Conservation (phyloP, 2,113 vertebrate species). For the Eleginops maclovinus region DNA sequence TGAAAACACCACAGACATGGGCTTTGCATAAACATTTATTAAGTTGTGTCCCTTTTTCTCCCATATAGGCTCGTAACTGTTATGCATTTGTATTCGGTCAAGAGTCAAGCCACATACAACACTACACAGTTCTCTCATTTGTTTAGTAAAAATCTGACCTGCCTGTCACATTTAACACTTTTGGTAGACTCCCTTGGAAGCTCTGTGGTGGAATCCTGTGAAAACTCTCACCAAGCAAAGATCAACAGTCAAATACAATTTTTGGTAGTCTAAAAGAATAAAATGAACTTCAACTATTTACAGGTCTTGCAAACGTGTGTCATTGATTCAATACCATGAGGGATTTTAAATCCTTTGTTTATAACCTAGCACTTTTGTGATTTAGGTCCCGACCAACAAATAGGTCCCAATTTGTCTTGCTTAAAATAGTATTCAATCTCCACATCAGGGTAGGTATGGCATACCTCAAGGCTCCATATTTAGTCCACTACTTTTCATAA, state of each 20-base stretch:
- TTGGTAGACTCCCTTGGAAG: constrained; percentile 68
- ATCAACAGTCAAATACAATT: constrained; percentile 58
- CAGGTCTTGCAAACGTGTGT: constrained; percentile 55
- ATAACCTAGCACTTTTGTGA: constrained; percentile 23
- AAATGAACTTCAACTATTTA: constrained; percentile 70
- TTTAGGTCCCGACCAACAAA: constrained; percentile 19
- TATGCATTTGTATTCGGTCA: constrained; percentile 34
- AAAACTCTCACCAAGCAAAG: constrained; percentile 47
- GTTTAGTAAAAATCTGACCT: constrained; percentile 51
- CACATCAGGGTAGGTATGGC: neutral
- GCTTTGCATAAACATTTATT: constrained; percentile 74
- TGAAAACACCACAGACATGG: constrained; percentile 46
- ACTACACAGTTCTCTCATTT: constrained; percentile 41
- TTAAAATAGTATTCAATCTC: neutral
- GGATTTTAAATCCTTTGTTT: neutral
- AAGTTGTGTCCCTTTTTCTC: constrained; percentile 60
- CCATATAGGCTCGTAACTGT: constrained; percentile 42
- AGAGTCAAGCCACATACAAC: constrained; percentile 42
- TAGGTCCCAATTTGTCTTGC: constrained; percentile 4
- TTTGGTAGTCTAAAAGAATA: constrained; percentile 70
- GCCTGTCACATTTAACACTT: constrained; percentile 49
- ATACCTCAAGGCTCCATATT: constrained; percentile 38
- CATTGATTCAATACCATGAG: neutral
- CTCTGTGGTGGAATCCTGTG: constrained; percentile 55
- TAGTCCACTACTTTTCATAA: constrained; percentile 32